phyloP scores from a whole-genome alignment of 1,140 invertebrate genomes.

The Drosophila cardini region DNA sequence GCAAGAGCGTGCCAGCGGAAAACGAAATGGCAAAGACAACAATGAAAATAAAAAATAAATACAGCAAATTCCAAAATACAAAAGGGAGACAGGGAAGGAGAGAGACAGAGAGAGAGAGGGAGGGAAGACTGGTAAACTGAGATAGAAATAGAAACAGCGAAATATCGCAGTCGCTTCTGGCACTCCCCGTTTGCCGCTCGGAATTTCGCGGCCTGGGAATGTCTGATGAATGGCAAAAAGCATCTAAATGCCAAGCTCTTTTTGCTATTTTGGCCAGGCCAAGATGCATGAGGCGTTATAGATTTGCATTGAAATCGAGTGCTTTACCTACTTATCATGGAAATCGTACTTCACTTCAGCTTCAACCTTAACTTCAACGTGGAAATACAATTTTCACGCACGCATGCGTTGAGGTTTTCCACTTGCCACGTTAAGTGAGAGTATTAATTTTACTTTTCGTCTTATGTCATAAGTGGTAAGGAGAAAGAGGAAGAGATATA shows the following conservation, averaged over 20 bases:
- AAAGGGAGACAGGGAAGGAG: not conserved
- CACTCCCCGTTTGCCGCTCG: slow-evolving; percentile 63
- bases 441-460: slow-evolving; percentile 74
- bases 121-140: slow-evolving; percentile 27
- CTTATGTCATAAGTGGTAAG: slow-evolving; percentile 64
- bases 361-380: slow-evolving; percentile 23
- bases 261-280: slow-evolving; percentile 50
- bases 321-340: slow-evolving; percentile 15
- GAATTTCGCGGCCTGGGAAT: slow-evolving; percentile 52
- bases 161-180: slow-evolving; percentile 51
- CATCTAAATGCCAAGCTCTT: slow-evolving; percentile 65
- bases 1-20: slow-evolving; percentile 34
- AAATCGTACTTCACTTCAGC: not conserved
- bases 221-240: slow-evolving; percentile 41
- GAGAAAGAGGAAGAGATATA: no score
- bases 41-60: slow-evolving; percentile 34
- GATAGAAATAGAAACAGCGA: slow-evolving; percentile 16
- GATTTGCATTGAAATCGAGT: slow-evolving; percentile 43
- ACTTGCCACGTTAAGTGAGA: slow-evolving; percentile 62
- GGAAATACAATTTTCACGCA: slow-evolving; percentile 76
- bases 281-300: slow-evolving; percentile 31
- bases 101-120: not conserved
- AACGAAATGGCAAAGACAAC: slow-evolving; percentile 54
- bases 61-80: slow-evolving; percentile 49
- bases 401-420: slow-evolving; percentile 56